Conservation (phyloP, 2,113 vertebrate species). For the Cephalopholis sonnerati region DNA sequence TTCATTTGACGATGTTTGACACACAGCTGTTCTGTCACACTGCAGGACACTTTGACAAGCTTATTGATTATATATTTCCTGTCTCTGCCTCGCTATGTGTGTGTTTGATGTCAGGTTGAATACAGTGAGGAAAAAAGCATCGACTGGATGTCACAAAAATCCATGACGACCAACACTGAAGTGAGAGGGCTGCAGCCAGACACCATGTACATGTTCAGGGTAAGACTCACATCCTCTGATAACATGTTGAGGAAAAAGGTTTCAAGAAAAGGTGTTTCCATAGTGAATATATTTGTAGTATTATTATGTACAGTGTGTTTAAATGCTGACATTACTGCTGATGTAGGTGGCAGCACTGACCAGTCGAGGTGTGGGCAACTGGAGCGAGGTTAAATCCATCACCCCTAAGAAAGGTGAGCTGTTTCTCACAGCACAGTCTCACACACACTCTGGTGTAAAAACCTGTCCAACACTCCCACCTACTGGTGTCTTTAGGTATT, state of each 20-base stretch:
- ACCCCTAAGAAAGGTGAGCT: constrained; percentile 89
- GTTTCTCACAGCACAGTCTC: not conserved
- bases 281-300: too few relatives aligned
- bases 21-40: too few relatives aligned
- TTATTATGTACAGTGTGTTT: not conserved
- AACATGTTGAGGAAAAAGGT: not conserved
- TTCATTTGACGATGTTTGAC: too few relatives aligned
- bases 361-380: constrained; percentile 94
- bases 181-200: constrained; percentile 87
- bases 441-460: not conserved
- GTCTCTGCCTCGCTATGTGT: not conserved
- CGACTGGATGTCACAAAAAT: constrained; percentile 91
- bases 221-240: constrained; percentile 74
- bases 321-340: not conserved
- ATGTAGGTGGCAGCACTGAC: constrained; percentile 95
- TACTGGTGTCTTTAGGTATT: constrained; percentile 31
- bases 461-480: constrained; percentile 3
- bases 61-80: not conserved
- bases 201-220: constrained; percentile 88
- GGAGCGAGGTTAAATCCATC: constrained; percentile 93
- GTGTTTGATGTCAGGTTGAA: constrained; percentile 86
- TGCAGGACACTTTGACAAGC: too few relatives aligned
- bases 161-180: constrained; percentile 79
- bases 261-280: not conserved
- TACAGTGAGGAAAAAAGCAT: constrained; percentile 86